These are phyloP conservation scores for Anguilla japonica DNA, from an alignment of 2,113 vertebrate species.

Conservation along the genomic window DNA sequence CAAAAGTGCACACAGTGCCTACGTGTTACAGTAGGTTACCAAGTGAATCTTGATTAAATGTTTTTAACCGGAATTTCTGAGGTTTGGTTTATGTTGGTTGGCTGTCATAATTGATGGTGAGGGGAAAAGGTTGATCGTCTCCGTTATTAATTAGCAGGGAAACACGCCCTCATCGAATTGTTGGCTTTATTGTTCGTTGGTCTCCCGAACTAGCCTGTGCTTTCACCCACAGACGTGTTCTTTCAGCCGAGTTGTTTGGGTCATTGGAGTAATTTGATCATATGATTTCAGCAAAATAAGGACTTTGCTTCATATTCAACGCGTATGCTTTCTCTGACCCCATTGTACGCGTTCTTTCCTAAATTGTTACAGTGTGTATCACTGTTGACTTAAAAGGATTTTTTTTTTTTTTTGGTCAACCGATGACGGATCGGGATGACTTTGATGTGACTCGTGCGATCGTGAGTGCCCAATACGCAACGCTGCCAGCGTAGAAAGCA, in stretches of 20 bases:
- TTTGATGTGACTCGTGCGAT: slow-evolving; percentile 49
- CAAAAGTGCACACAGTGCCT: not conserved
- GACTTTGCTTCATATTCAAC: not conserved
- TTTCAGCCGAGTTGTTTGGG: not conserved
- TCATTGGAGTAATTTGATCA: not conserved
- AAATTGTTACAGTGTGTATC: not conserved
- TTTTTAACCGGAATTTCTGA: not conserved
- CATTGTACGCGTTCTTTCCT: not conserved
- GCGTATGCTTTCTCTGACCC: not conserved
- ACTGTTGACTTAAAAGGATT: not conserved
- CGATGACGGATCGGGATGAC: slow-evolving; percentile 45
- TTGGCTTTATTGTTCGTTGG: not conserved
- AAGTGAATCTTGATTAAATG: not conserved
- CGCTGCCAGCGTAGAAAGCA: slow-evolving; percentile 23
- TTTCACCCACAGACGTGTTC: not conserved
- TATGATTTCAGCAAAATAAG: slow-evolving; percentile 2
- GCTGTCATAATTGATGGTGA: too few relatives aligned
- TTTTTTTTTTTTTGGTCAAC: slow-evolving; percentile 52
- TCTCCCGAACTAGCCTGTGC: not conserved
- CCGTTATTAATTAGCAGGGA: not conserved
- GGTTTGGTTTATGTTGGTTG: not conserved
- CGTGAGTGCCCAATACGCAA: slow-evolving; percentile 22
- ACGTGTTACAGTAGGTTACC: not conserved
- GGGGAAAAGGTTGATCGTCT: not conserved
- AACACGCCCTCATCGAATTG: not conserved